A percentile compares a stretch with the other conserved stretches of the same genome.
Evolutionary conservation across 2,888 invertebrate species (phyloP).

Genomic region (Hypomecis atomaria): DNA sequence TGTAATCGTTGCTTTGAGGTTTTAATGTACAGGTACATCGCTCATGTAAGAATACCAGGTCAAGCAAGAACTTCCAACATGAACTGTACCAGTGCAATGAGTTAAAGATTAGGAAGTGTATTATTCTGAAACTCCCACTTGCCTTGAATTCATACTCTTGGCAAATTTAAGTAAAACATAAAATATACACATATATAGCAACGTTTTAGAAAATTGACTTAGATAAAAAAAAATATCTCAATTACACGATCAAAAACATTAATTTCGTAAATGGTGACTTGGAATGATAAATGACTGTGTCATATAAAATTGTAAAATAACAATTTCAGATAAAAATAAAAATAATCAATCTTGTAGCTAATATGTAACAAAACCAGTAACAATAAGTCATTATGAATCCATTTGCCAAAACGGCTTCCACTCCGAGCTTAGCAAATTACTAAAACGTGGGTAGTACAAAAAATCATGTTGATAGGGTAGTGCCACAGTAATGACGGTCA

Average conservation of each 20-base stretch:
- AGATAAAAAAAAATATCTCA: no score
- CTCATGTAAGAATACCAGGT: background rate
- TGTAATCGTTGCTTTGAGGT: no score
- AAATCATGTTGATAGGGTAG: background rate
- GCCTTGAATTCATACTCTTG: no score
- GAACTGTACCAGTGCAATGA: background rate
- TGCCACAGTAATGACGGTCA: conserved; percentile 50
- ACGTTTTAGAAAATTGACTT: no score
- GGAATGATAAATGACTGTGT: no score
- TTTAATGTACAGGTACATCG: background rate
- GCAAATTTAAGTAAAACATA: no score
- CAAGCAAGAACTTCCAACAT: background rate
- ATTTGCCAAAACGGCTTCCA: conserved; percentile 25
- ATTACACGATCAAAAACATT: no score
- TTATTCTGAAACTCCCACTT: no score
- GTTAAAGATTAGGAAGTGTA: no score
- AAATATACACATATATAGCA: no score
- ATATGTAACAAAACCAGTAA: background rate
- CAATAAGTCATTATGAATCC: conserved; percentile 27
- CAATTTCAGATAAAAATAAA: background rate
- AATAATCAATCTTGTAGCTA: conserved; percentile 24
- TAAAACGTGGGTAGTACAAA: conserved; percentile 1
- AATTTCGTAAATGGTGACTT: no score
- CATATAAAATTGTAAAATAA: background rate
- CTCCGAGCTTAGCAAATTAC: conserved; percentile 17